These are phyloP conservation scores for Epizoanthus ramosus DNA, from an alignment of 92 coral and sea anemone genomes.

Conservation along the genomic window DNA sequence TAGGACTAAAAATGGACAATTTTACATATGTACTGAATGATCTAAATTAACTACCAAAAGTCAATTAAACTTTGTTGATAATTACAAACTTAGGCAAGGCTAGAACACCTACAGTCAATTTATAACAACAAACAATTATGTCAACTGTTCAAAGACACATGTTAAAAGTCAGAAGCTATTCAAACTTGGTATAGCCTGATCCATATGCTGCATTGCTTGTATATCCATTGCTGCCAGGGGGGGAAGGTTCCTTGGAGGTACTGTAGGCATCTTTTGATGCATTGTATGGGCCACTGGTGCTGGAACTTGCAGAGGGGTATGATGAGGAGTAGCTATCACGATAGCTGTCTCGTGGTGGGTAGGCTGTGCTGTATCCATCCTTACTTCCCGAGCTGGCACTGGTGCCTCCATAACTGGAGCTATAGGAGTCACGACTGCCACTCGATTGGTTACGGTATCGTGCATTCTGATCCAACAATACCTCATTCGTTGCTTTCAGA, in stretches of 20 bases:
- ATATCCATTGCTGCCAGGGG: conserved; percentile 52
- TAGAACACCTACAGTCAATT: background rate
- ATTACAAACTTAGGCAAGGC: background rate
- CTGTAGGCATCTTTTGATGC: conserved; percentile 56
- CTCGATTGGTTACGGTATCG: conserved; percentile 86
- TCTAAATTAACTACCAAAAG: no score
- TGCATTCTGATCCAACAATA: conserved; percentile 95
- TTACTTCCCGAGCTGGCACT: conserved; percentile 46
- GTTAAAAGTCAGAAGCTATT: conserved; percentile 35
- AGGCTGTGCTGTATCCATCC: conserved; percentile 47
- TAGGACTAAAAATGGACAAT: no score
- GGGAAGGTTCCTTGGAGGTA: conserved; percentile 23
- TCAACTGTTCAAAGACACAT: background rate
- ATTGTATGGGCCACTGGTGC: conserved; percentile 57
- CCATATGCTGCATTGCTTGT: conserved; percentile 81
- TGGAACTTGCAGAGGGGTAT: conserved; percentile 9
- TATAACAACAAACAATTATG: background rate
- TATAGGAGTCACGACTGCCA: conserved; percentile 59
- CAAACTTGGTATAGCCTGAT: conserved; percentile 87
- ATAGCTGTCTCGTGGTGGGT: conserved; percentile 61
- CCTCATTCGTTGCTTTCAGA: conserved; percentile 94
- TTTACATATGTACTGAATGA: no score
- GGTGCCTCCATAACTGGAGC: conserved; percentile 57
- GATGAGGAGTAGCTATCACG: conserved; percentile 31
- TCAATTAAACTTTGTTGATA: background rate